Base-by-base conservation (phyloP, 1,140 invertebrate species). In the Eciton burchellii region DNA sequence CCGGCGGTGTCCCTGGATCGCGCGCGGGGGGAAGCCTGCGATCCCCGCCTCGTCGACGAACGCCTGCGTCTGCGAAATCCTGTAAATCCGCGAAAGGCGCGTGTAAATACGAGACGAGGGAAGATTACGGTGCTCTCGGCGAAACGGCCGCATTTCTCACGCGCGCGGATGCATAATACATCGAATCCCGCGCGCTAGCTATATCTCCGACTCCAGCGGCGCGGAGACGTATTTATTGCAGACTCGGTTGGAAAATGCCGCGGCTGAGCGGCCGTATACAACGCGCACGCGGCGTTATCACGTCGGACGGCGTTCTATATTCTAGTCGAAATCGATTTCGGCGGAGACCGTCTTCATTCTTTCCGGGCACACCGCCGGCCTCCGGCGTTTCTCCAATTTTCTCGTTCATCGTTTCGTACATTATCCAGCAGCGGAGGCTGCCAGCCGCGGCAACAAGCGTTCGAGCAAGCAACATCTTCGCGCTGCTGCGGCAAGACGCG, bases 281-380 rank as follows among this genome's bases (percentile, higher is more conserved):
- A 76, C 41, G 24, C 43, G 5, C 60, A 72, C 65, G 3, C 41
- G n/a, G 83, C 47, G 29, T 86, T 86, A 84, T 86, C 84, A 81
- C 68, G n/a, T 62, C 68, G 62, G 41, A 57, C 54, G 16, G 60
- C 68, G 43, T 84, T 84, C 24, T 72, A 49, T 62, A 81, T 19
- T 6, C n/a, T n/a, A n/a, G 35, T 35, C 35, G 76, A 84, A 84
- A 86, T 86, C 84, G 84, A 86, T 86, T 86, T 86, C 83, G 79
- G 14, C 29, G 24, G 5, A 3, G 41, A 41, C 19, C 52, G 21
- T 77, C 29, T 45, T 79, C 63, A 45, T 70, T 70, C 62, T 19
- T 79, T 54, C n/a, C 29, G 16, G 24, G 26, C 21, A 26, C 45
- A 84, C 12, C 11, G 60, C 43, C 47, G 14, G 47, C 54, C 65